A percentile compares a stretch with the other conserved stretches of the same genome.
These are phyloP conservation scores for Saturnia japonica DNA, from an alignment of 2,888 invertebrate species.

Conservation along the genomic window DNA sequence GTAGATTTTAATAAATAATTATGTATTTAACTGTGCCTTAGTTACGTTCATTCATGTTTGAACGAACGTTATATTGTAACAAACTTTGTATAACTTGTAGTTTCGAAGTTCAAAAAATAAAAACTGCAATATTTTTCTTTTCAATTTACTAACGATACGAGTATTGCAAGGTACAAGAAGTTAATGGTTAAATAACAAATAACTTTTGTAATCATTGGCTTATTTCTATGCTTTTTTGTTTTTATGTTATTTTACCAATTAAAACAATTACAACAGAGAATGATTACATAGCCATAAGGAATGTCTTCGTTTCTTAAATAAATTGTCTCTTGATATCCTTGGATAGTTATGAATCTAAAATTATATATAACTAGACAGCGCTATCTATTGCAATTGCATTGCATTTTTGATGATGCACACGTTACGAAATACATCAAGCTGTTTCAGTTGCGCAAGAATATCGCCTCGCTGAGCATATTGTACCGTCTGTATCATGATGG, in stretches of 20 bases:
- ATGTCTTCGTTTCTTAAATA: neutral
- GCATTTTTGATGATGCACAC: too few species aligned
- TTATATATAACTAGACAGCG: too few species aligned
- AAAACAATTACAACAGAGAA: neutral
- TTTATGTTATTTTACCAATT: neutral
- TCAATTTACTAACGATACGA: constrained; percentile 28
- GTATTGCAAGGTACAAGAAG: neutral
- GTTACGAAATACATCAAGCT: too few species aligned
- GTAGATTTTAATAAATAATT: neutral
- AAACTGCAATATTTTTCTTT: constrained; percentile 32
- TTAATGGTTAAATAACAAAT: neutral
- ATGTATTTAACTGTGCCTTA: neutral
- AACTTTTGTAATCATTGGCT: neutral
- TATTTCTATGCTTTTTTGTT: neutral
- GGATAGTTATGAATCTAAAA: too few species aligned
- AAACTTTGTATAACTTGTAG: constrained; percentile 43
- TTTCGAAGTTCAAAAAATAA: constrained; percentile 31
- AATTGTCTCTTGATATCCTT: too few species aligned
- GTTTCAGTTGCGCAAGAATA: too few species aligned
- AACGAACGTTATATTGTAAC: constrained; percentile 41
- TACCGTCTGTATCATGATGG: too few species aligned
- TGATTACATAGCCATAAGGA: neutral
- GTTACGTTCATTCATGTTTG: constrained; percentile 18
- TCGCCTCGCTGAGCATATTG: too few species aligned
- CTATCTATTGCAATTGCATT: too few species aligned